A percentile compares a stretch with the other conserved stretches of the same genome.
Evolutionary conservation across 2,113 vertebrate genomes (phyloP).

Genomic region (Desmodus rotundus): DNA sequence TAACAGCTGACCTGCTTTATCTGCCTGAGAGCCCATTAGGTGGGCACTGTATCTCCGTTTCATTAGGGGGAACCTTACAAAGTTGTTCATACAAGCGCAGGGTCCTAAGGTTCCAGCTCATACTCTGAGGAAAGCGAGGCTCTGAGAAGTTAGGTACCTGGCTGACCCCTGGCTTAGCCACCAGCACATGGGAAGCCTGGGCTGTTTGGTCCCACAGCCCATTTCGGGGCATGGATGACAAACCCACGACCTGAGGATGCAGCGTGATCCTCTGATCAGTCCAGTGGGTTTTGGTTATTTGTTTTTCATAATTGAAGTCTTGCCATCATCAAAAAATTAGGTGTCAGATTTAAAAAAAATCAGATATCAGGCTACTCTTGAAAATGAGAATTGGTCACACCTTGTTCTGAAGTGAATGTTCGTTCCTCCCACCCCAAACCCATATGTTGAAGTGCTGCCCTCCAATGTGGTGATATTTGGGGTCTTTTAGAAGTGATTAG

Average conservation of each 20-base stretch:
- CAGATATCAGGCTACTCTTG: neutral
- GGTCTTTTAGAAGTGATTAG: neutral
- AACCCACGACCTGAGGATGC: neutral
- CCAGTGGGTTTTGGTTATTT: neutral
- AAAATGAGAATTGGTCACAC: neutral
- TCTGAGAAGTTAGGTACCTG: neutral
- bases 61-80: neutral
- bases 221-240: neutral
- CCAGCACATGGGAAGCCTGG: accelerated
- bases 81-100: too few species aligned
- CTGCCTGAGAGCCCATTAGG: neutral
- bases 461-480: accelerated
- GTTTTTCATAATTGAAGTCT: neutral
- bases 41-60: neutral
- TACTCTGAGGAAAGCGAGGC: neutral
- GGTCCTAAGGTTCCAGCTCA: neutral
- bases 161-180: neutral
- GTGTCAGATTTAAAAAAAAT: neutral
- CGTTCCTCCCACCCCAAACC: neutral
- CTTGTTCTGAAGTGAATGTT: too few species aligned
- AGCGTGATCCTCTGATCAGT: too few species aligned
- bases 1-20: accelerated
- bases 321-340: neutral
- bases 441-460: neutral
- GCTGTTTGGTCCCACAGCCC: neutral